Percentiles rank a stretch among this genome's conserved stretches.
Evolutionary conservation across 2,797 vertebrate genomes (phyloP).

Genomic region (Zalophus californianus): DNA sequence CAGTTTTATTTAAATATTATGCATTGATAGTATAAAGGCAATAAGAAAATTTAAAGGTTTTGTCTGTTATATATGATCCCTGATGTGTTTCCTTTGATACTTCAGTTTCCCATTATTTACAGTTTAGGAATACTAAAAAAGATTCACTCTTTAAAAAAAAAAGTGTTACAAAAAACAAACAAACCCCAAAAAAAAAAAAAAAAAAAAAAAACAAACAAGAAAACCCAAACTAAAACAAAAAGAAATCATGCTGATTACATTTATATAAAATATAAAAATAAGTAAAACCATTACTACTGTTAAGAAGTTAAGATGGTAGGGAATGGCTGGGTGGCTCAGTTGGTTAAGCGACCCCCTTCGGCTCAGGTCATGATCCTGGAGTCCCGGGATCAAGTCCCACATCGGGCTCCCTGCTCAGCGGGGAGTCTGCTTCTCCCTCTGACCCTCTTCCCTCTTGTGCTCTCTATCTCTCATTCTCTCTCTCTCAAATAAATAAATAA

Average conservation of each 20-base stretch:
- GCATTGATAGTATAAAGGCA: conserved; percentile 61
- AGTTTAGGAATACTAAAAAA: conserved; percentile 43
- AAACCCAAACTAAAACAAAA: neutral
- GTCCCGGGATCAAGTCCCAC: no score
- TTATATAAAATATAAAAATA: neutral
- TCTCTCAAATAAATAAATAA: neutral
- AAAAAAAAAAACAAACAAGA: neutral
- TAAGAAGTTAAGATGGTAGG: neutral
- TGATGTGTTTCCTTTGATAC: conserved; percentile 44
- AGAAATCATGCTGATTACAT: neutral
- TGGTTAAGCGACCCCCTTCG: neutral
- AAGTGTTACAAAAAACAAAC: neutral
- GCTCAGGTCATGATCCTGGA: neutral
- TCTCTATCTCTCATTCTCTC: no score
- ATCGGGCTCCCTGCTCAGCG: no score
- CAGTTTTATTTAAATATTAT: conserved; percentile 27
- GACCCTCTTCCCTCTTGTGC: neutral
- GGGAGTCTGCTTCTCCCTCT: neutral
- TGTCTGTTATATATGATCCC: neutral
- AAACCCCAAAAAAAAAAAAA: neutral
- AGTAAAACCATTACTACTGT: neutral
- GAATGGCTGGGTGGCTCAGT: neutral
- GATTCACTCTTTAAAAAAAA: neutral
- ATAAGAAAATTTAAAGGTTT: neutral
- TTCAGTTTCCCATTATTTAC: conserved; percentile 75